A percentile compares a stretch with the other conserved stretches of the same genome.
Evolutionary conservation across 2,888 invertebrate species (phyloP).

Genomic region (Drosophila greeni): DNA sequence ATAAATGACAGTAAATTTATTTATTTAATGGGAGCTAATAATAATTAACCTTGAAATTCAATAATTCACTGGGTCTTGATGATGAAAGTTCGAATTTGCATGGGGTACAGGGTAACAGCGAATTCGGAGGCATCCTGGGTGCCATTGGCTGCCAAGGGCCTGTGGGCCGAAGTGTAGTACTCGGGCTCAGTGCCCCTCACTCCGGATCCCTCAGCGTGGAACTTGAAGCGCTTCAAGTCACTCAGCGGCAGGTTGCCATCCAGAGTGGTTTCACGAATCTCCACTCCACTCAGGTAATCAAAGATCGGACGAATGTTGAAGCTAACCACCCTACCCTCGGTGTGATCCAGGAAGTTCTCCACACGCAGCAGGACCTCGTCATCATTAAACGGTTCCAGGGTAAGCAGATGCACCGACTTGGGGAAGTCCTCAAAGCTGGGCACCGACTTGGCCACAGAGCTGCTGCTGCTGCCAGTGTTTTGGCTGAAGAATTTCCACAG

Average conservation of each 20-base stretch:
- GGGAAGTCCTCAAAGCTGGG: slow-evolving; percentile 80
- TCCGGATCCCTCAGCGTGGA: slow-evolving; percentile 64
- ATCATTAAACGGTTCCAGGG: slow-evolving; percentile 87
- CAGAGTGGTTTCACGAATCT: slow-evolving; percentile 84
- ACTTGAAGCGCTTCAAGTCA: slow-evolving; percentile 79
- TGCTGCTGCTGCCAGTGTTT: slow-evolving; percentile 77
- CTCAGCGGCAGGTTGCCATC: slow-evolving; percentile 84
- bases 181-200: slow-evolving; percentile 38
- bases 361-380: slow-evolving; percentile 84
- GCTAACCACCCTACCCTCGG: slow-evolving; percentile 79
- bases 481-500: slow-evolving; percentile 83
- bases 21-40: background rate
- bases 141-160: slow-evolving; percentile 54
- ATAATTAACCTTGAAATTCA: background rate
- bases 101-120: slow-evolving; percentile 70
- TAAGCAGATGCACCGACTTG: slow-evolving; percentile 86
- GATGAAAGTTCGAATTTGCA: slow-evolving; percentile 78
- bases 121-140: slow-evolving; percentile 63
- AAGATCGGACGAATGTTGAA: slow-evolving; percentile 80
- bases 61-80: slow-evolving; percentile 33
- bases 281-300: slow-evolving; percentile 80
- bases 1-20: background rate
- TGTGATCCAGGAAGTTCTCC: slow-evolving; percentile 83
- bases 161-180: slow-evolving; percentile 62
- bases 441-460: slow-evolving; percentile 74